Base-by-base conservation (phyloP, 2,888 invertebrate species). In the Athalia cordata region DNA sequence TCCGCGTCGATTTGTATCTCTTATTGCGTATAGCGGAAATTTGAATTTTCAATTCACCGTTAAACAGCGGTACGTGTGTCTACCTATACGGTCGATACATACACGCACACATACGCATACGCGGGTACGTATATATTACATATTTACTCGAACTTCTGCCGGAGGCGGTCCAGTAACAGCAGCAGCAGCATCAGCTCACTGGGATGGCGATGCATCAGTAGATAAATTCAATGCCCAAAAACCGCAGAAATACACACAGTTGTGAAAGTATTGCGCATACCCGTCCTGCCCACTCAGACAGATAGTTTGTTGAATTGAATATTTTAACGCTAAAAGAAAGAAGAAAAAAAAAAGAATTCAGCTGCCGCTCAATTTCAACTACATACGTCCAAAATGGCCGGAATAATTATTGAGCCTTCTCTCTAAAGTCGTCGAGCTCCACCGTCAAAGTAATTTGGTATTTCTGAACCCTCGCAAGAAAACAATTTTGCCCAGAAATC, bases 1-100 rank as follows among this genome's bases (percentile, higher is more conserved):
- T 59, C 59, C 47, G 13, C 47, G 47, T 72, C 13, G 59, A 72
- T 72, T 72, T 72, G 72, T 72, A 72, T 72, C 72, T 72, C 72
- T 72, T 72, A 72, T 72, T 59, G 57, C 57, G n/a, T 59, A 59
- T 29, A 29, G n/a, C 72, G 72, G 57, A 45, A 59, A 72, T 72
- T 64, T 64, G 62, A 75, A 75, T 75, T 75, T 75, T 50, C 75
- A 75, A 75, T 75, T 64, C 75, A 62, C n/a, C 61, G 75, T 61
- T 75, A 64, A 75, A 75, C 75, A 75, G 59, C 72, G 59, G 47
- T 72, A 13, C 57, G 59, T 72, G 59, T 13, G 72, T 59, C 72
- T 47, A 72, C 59, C 43, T 59, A 59, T 57, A 59, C 13, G n/a
- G 7, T 7, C 29, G 8, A 43, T 64, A 15, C 11, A 8, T 64